phyloP scores from a whole-genome alignment of 2,888 invertebrate genomes.

The Leucophora obtusa region DNA sequence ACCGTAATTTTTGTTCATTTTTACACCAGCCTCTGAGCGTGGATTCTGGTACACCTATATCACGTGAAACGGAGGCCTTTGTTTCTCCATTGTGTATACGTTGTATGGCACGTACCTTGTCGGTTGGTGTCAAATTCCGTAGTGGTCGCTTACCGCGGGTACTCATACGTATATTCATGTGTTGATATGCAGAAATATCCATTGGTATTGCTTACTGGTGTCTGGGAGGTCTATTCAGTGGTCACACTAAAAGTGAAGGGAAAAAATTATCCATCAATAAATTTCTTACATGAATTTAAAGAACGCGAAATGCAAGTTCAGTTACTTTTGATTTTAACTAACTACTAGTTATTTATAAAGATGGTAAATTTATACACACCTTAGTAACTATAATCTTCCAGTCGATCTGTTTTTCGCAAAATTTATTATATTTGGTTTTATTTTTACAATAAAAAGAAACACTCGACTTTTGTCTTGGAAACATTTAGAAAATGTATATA shows the following conservation, averaged over 20 bases:
- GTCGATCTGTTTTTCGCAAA: background rate
- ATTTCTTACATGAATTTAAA: background rate
- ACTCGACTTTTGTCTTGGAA: background rate
- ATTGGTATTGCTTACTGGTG: slow-evolving; percentile 54
- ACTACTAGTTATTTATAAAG: background rate
- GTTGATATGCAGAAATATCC: slow-evolving; percentile 75
- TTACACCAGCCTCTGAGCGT: slow-evolving; percentile 93
- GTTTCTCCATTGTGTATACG: slow-evolving; percentile 91
- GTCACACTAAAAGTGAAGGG: slow-evolving; percentile 7
- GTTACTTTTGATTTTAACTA: background rate
- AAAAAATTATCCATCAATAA: slow-evolving; percentile 7
- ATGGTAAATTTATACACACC: slow-evolving; percentile 3
- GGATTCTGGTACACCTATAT: slow-evolving; percentile 91
- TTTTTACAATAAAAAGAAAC: background rate
- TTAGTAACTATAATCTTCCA: background rate
- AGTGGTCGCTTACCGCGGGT: slow-evolving; percentile 87
- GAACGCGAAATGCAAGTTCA: background rate
- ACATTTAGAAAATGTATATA: background rate
- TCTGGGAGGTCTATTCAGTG: background rate
- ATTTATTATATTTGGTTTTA: background rate
- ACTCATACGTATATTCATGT: slow-evolving; percentile 80
- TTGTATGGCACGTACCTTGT: slow-evolving; percentile 89
- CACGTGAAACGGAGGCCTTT: slow-evolving; percentile 90
- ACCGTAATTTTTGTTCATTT: slow-evolving; percentile 86
- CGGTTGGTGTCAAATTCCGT: slow-evolving; percentile 85